These are phyloP conservation scores for Trichechus manatus DNA, from an alignment of 2,113 vertebrate genomes.

Conservation along the genomic window DNA sequence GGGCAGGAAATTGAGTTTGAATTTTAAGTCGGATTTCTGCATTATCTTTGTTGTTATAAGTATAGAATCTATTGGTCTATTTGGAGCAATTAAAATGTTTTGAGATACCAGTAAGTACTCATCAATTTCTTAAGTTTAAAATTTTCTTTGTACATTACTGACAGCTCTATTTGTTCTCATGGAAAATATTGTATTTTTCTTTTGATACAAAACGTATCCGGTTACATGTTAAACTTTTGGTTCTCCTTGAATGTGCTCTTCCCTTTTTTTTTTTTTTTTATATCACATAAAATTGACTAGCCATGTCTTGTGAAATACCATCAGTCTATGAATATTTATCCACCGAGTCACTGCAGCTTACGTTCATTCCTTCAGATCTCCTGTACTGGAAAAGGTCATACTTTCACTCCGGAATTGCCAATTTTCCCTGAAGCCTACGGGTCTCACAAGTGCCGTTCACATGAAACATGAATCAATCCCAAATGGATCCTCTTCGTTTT, in stretches of 20 bases:
- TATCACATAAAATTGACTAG: not conserved
- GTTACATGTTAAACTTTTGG: not conserved
- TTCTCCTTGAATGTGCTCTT: conserved; percentile 1
- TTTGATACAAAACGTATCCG: not conserved
- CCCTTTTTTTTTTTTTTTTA: not conserved
- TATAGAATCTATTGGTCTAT: not conserved
- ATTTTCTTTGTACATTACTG: not conserved
- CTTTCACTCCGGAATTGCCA: not conserved
- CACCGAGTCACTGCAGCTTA: not conserved
- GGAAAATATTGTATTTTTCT: not conserved
- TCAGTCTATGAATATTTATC: not conserved
- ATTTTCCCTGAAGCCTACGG: not conserved
- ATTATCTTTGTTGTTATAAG: not conserved
- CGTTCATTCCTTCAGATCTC: not conserved
- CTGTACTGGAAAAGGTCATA: not conserved
- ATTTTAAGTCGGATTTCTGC: conserved; percentile 43
- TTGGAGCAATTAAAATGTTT: conserved; percentile 3
- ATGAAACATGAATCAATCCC: not conserved
- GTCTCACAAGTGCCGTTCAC: not conserved
- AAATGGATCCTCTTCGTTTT: not conserved
- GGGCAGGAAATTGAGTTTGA: not conserved
- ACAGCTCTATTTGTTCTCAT: not conserved
- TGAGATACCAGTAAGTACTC: not conserved
- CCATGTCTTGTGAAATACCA: conserved; percentile 3
- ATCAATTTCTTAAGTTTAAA: conserved; percentile 23